Conservation (phyloP, 2,113 vertebrate species). For the Chamaetylas fuelleborni region DNA sequence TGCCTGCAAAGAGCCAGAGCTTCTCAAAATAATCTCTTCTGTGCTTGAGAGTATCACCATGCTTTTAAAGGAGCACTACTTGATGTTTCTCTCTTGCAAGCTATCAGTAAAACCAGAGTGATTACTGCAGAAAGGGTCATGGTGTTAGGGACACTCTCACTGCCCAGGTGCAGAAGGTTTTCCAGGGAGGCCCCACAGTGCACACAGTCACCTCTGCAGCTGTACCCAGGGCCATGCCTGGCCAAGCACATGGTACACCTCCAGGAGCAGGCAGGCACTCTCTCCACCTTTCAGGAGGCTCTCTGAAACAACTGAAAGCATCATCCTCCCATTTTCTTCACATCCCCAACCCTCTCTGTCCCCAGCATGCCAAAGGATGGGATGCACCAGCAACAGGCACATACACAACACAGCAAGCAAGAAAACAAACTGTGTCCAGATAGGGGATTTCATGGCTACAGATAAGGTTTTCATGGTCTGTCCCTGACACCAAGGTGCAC, state of each 20-base stretch:
- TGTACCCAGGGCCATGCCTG: rapidly evolving
- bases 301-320: background rate
- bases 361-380: background rate
- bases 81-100: rapidly evolving
- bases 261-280: background rate
- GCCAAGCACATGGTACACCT: background rate
- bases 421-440: background rate
- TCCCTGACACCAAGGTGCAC: background rate
- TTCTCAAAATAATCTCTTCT: background rate
- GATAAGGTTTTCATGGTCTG: background rate
- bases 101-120: background rate
- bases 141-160: rapidly evolving
- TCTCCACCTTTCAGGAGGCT: background rate
- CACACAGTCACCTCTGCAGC: background rate
- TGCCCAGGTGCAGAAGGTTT: rapidly evolving
- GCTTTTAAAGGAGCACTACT: background rate
- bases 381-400: background rate
- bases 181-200: rapidly evolving
- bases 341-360: background rate
- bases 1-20: background rate
- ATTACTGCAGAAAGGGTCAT: background rate
- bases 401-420: rapidly evolving
- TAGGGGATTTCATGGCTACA: rapidly evolving
- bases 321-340: background rate
- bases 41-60: rapidly evolving